Evolutionary conservation across 2,113 vertebrate genomes (phyloP).

Genomic region (Parus major): DNA sequence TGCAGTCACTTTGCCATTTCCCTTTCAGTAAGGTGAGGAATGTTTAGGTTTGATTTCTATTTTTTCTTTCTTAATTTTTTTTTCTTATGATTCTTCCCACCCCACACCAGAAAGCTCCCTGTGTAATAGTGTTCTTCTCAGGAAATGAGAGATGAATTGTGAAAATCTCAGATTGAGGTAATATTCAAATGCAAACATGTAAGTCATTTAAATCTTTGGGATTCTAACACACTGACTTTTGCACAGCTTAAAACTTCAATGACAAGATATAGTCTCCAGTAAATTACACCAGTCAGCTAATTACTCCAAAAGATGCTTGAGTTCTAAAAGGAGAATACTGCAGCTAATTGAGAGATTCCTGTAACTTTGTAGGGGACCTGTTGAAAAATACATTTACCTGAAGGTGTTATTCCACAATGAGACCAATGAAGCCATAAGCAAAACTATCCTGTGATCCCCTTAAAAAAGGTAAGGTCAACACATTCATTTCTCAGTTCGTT

Average conservation of each 20-base stretch:
- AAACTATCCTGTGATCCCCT: not conserved
- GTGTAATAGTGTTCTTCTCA: not conserved
- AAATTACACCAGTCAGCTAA: not conserved
- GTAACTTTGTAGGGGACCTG: not conserved
- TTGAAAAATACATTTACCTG: not conserved
- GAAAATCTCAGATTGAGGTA: not conserved
- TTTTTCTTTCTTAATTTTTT: not conserved
- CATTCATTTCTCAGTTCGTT: conserved; percentile 51
- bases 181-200: not conserved
- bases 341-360: not conserved
- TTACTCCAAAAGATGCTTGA: not conserved
- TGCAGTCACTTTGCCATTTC: not conserved
- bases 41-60: not conserved
- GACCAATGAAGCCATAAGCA: not conserved
- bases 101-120: not conserved
- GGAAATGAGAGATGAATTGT: not conserved
- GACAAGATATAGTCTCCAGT: not conserved
- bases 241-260: not conserved
- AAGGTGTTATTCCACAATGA: not conserved
- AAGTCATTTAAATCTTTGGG: not conserved
- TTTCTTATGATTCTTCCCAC: not conserved
- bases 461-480: conserved; percentile 17
- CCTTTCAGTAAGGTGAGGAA: not conserved
- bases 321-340: not conserved
- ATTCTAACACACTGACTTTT: not conserved